phyloP scores from a whole-genome alignment of 2,888 invertebrate genomes.

The Balanococcus diminutus region DNA sequence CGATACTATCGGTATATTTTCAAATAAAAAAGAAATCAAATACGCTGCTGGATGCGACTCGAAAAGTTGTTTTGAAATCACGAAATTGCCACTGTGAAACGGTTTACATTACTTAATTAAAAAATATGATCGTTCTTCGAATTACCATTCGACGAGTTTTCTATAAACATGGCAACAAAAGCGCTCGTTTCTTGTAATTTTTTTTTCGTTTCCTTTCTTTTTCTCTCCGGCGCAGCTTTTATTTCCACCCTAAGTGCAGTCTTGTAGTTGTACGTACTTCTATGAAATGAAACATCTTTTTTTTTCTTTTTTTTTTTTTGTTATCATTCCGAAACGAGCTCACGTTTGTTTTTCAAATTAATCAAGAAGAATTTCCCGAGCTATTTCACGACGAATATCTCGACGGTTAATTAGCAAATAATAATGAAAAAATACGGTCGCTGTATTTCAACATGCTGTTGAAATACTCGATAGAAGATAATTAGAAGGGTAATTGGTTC shows the following conservation, averaged over 20 bases:
- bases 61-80: not conserved
- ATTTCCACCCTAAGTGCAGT: not conserved
- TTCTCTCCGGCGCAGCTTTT: not conserved
- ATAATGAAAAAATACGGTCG: not conserved
- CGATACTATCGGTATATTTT: too few species aligned
- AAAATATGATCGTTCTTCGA: not conserved
- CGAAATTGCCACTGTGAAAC: not conserved
- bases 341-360: conserved; percentile 16
- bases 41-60: too few species aligned
- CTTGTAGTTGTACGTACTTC: not conserved
- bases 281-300: not conserved
- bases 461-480: not conserved
- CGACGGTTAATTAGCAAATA: not conserved
- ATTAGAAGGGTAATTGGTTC: not conserved
- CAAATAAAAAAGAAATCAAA: too few species aligned
- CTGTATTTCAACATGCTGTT: not conserved
- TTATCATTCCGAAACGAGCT: not conserved
- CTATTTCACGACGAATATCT: not conserved
- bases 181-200: not conserved
- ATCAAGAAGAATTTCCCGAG: not conserved
- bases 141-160: not conserved
- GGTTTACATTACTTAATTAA: conserved; percentile 25
- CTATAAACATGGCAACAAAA: not conserved
- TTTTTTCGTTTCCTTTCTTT: not conserved
- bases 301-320: not conserved